Evolutionary conservation across 1,140 invertebrate genomes (phyloP).

Genomic region (Cydia fagiglandana): DNA sequence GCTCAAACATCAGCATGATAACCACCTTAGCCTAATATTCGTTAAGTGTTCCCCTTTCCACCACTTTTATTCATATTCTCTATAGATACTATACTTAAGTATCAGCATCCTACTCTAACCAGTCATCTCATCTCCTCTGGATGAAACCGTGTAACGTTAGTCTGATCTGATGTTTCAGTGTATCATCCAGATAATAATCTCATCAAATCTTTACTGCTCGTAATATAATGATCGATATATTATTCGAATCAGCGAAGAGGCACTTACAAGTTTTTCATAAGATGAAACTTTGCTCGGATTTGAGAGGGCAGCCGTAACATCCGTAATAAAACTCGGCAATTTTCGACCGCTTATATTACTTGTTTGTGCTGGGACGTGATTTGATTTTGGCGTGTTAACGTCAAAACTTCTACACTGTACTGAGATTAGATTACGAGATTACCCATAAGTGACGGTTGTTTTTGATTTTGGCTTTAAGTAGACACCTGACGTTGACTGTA

Average conservation of each 20-base stretch:
- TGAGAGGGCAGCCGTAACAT: constrained; percentile 14
- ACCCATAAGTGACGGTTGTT: neutral
- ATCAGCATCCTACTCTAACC: too few species aligned
- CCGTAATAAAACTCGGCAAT: constrained; percentile 33
- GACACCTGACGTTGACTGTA: neutral
- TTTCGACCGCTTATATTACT: constrained; percentile 33
- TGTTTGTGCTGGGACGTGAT: constrained; percentile 32
- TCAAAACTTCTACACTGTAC: constrained; percentile 24
- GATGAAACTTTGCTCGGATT: constrained; percentile 11
- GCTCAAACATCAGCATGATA: too few species aligned
- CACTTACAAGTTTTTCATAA: constrained; percentile 21
- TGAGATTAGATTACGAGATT: neutral
- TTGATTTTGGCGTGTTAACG: constrained; percentile 30
- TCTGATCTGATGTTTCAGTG: too few species aligned
- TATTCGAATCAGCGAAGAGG: constrained; percentile 15
- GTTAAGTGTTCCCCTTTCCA: neutral
- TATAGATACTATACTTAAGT: too few species aligned
- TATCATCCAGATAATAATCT: too few species aligned
- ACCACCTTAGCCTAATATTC: too few species aligned
- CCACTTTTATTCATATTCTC: too few species aligned
- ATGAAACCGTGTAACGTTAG: too few species aligned
- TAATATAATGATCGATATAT: constrained; percentile 25
- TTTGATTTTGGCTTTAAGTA: neutral
- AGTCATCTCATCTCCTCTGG: too few species aligned
- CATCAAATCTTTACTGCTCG: constrained; percentile 8